Percentiles rank a stretch among this genome's conserved stretches.
Conservation (phyloP, 2,113 vertebrate species). For the Rafetus swinhoei region DNA sequence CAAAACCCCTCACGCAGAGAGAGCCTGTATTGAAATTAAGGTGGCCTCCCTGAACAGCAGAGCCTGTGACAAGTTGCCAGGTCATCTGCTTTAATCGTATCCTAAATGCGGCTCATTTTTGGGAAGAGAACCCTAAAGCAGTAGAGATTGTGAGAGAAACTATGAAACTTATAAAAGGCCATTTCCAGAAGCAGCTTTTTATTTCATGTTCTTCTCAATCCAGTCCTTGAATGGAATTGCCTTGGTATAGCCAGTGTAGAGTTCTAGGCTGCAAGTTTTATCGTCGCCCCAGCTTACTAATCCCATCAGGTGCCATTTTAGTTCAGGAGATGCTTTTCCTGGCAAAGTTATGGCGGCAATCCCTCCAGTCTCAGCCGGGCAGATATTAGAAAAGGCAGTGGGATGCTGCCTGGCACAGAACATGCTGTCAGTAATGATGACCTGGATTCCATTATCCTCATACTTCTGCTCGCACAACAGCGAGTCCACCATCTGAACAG, state of each 20-base stretch:
- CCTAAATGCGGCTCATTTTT: conserved; percentile 10
- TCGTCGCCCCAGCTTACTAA: conserved; percentile 97
- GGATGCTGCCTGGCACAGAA: conserved; percentile 89
- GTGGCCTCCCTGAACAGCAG: not conserved
- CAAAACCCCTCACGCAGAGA: conserved; percentile 26
- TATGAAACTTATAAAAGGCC: not conserved
- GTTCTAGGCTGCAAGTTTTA: conserved; percentile 87
- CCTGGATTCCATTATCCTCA: conserved; percentile 86
- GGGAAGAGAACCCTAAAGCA: conserved; percentile 61
- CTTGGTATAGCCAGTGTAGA: conserved; percentile 93
- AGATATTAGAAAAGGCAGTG: conserved; percentile 86
- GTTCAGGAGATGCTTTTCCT: conserved; percentile 73
- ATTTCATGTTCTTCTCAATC: conserved; percentile 96
- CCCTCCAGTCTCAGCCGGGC: conserved; percentile 95
- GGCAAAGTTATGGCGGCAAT: conserved; percentile 86
- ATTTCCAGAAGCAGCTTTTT: conserved; percentile 51
- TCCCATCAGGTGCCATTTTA: conserved; percentile 90
- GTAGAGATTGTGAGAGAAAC: conserved; percentile 37
- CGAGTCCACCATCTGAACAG: conserved; percentile 86
- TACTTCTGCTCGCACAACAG: conserved; percentile 94
- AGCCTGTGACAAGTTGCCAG: conserved; percentile 2
- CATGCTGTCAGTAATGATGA: conserved; percentile 97
- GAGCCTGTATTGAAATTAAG: conserved; percentile 6
- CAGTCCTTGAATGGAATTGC: conserved; percentile 93
- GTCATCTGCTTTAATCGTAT: conserved; percentile 38